These are phyloP conservation scores for Xenopus tropicalis DNA, from an alignment of 2,113 vertebrate species.

Conservation along the genomic window DNA sequence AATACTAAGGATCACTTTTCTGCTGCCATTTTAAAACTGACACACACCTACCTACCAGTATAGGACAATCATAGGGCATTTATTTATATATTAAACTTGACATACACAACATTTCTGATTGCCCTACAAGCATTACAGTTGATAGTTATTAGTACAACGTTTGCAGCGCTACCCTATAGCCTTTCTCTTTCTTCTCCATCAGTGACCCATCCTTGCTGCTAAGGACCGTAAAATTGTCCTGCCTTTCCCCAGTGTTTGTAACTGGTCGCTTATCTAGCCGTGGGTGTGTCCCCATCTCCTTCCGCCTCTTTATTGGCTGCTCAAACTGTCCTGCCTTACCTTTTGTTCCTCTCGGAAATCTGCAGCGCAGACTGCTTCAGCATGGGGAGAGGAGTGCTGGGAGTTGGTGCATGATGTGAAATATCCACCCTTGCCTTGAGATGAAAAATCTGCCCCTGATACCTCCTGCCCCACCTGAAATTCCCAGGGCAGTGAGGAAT, in stretches of 20 bases:
- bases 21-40: too few species aligned
- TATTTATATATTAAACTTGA: too few species aligned
- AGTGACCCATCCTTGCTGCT: too few species aligned
- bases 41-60: too few species aligned
- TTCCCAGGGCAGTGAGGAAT: neutral
- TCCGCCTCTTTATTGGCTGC: neutral
- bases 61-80: too few species aligned
- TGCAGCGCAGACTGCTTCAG: neutral
- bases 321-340: neutral
- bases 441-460: neutral
- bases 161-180: too few species aligned
- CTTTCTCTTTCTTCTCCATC: too few species aligned
- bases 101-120: too few species aligned
- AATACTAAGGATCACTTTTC: too few species aligned
- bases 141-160: too few species aligned
- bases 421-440: neutral
- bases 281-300: neutral
- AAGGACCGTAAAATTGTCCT: too few species aligned
- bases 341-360: conserved; percentile 22
- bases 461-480: neutral
- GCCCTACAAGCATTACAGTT: too few species aligned
- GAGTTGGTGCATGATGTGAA: neutral
- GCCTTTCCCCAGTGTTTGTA: neutral
- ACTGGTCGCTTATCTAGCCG: neutral
- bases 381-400: neutral